phyloP scores from a whole-genome alignment of 2,888 invertebrate genomes.

The Ctena decussata region DNA sequence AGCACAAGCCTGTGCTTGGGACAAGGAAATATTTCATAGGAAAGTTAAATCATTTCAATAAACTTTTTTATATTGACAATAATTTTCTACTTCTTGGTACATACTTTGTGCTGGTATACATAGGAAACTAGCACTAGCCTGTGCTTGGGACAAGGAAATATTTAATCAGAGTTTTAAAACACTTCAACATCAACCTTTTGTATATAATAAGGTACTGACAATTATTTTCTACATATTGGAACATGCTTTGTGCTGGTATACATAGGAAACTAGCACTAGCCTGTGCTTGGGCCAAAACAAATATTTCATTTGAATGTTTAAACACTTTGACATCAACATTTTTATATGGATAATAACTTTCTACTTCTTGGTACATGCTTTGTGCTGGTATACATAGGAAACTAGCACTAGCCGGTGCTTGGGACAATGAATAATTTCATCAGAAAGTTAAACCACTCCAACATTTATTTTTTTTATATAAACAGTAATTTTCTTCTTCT shows the following conservation, averaged over 20 bases:
- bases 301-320: too few relatives aligned
- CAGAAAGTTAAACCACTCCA: too few relatives aligned
- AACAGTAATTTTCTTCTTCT: too few relatives aligned
- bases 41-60: too few relatives aligned
- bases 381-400: background rate
- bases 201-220: too few relatives aligned
- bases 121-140: constrained; percentile 14
- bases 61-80: background rate
- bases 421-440: background rate
- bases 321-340: too few relatives aligned
- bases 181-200: background rate
- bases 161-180: background rate
- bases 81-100: constrained; percentile 15
- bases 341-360: background rate
- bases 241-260: constrained; percentile 21
- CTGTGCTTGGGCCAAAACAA: constrained; percentile 15
- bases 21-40: background rate
- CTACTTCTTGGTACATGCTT: background rate
- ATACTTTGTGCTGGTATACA: background rate
- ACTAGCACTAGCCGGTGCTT: background rate
- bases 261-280: constrained; percentile 7
- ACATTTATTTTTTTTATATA: too few relatives aligned
- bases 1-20: constrained; percentile 10
- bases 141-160: constrained; percentile 26
- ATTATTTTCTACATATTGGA: too few relatives aligned